Conservation (phyloP, 2,797 vertebrate species). For the Euphonia xanthogaster region DNA sequence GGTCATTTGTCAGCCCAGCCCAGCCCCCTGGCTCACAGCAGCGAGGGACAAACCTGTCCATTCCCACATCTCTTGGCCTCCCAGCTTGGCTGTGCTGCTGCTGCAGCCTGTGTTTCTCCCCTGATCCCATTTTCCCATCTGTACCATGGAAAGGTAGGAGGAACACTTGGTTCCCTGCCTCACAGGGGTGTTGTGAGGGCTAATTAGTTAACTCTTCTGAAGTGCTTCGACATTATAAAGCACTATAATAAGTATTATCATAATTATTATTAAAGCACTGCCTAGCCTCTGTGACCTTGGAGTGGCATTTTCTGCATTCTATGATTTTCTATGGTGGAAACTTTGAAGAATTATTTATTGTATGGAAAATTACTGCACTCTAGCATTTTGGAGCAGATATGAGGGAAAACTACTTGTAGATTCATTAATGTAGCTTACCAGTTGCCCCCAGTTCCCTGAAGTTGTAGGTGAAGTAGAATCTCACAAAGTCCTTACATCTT, state of each 20-base stretch:
- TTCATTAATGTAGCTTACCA: slow-evolving; percentile 67
- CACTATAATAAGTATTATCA: slow-evolving; percentile 56
- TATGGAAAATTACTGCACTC: slow-evolving; percentile 71
- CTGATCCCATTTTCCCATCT: neutral
- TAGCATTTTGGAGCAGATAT: slow-evolving; percentile 60
- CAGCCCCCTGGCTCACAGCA: neutral
- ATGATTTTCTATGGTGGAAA: slow-evolving; percentile 50
- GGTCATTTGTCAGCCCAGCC: neutral
- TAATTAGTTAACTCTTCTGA: neutral
- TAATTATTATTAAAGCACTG: slow-evolving; percentile 58
- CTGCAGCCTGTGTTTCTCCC: neutral
- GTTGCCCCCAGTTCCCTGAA: slow-evolving; percentile 60
- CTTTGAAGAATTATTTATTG: slow-evolving; percentile 77
- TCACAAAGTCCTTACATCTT: slow-evolving; percentile 74
- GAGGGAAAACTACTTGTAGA: slow-evolving; percentile 62
- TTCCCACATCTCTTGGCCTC: neutral
- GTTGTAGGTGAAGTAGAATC: slow-evolving; percentile 54
- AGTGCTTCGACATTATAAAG: slow-evolving; percentile 50
- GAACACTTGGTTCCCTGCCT: neutral
- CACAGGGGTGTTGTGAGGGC: neutral
- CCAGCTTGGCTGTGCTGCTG: neutral
- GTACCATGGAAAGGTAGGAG: neutral
- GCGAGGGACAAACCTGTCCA: neutral
- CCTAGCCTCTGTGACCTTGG: slow-evolving; percentile 47
- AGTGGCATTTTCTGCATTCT: slow-evolving; percentile 48